Evolutionary conservation across 2,113 vertebrate genomes (phyloP), one percentile per base, ranked within the genome.

Genomic region (Emydocephalus ijimae): DNA sequence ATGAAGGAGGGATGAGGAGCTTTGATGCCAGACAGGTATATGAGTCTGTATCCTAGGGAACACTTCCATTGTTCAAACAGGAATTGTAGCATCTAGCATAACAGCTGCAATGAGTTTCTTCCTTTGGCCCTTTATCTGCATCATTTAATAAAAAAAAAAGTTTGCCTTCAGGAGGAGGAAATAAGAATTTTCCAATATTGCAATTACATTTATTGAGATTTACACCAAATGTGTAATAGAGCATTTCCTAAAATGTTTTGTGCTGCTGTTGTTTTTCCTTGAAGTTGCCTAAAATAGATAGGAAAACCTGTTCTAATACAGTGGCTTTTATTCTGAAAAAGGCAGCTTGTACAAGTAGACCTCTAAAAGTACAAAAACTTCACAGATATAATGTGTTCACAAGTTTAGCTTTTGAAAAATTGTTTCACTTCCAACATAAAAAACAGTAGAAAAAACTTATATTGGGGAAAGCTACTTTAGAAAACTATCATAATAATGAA

Each of bases 11-110:
- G 90, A 59, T 94, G 94, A 95, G 85, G 39, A 93, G 90, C 94
- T 95, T 95, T 93, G 94, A 91, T 96, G 88, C 93, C 92, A 90
- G 93, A 69, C 94, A 95, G 96, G 93, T 97, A 90, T 34, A 90
- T 0, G 90, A 92, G 91, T 0, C 0, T 91, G 93, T 94, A 91
- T 96, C 93, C 94, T 89, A 94, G 89, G 81, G 96, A 97, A 90
- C 89, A 57, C 92, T 96, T 93, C 96, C 94, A 94, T 94, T 96
- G 95, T 95, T 94, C 94, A 89, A 54, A 88, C 93, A 61, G 45
- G 57, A 93, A 90, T 88, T 94, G 92, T 92, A 94, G 74, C 95
- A 94, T 96, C 94, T 93, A 94, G 18, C 52, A 1, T 90, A 95
- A 61, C 94, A 97, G 95, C 95, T 95, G 94, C 64, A 85, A 39